Evolutionary conservation across 2,888 invertebrate genomes (phyloP), one percentile per base, ranked within the genome.

Genomic region (Cotesia congregata): DNA sequence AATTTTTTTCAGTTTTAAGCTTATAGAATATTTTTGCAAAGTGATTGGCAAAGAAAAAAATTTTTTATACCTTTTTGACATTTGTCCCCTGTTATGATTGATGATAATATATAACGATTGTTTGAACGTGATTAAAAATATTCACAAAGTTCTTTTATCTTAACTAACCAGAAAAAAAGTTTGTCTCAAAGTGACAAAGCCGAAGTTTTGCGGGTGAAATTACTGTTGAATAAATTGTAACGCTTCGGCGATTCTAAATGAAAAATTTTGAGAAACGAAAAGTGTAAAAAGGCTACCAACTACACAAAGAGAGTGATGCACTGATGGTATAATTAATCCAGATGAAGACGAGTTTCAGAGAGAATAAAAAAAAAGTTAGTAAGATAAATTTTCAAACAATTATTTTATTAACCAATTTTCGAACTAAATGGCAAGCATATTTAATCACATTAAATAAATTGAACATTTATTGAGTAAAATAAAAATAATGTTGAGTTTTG

Each of bases 141-240:
- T 39, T 20, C 30, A 61, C 38, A 2, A 39, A 62, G 1, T 1
- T 62, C 60, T 9, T 71, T 62, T 39, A 61, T 62, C 39, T 59
- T 62, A 30, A 9, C 17, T 38, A 62, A 71, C 60, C 62, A 69
- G 6, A 71, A 62, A 71, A 71, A 62, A 60, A 70, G 17, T 71
- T 71, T n/a, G 15, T n/a, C 30, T 30, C 61, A 17, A 39, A 59
- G 39, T 71, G 39, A 71, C 71, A 71, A 71, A 71, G 62, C 71
- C 38, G 61, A 71, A 71, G 71, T 71, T 71, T 62, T 15, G 71
- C 5, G 62, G 71, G n/a, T 30, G 17, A 71, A 71, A 71, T 71
- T 62, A 15, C n/a, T 59, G 38, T 60, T 61, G 71, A 71, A 71
- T 71, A 71, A 71, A 62, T 71, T 71, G 71, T 61, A 71, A 71